Conservation (phyloP, 2,888 invertebrate species). For the Amiota communis region DNA sequence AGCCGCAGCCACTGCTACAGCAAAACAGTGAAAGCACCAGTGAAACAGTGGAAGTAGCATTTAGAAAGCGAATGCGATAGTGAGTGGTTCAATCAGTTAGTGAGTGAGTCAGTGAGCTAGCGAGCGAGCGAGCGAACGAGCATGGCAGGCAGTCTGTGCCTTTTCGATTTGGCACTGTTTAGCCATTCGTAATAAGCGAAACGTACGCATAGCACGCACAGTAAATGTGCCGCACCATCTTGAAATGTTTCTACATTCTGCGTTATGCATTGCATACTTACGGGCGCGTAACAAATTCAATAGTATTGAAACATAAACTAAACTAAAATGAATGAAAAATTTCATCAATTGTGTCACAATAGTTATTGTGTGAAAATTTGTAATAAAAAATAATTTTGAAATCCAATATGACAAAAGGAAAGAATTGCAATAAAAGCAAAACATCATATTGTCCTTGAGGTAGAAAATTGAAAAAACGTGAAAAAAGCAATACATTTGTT, state of each 20-base stretch:
- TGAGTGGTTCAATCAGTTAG: conserved; percentile 17
- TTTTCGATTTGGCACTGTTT: not conserved
- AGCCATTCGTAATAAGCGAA: conserved; percentile 15
- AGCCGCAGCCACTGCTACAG: conserved; percentile 22
- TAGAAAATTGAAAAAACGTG: conserved; percentile 1
- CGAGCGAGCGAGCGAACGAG: not conserved
- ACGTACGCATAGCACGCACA: conserved; percentile 19
- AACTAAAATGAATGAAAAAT: not conserved
- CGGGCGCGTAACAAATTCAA: not conserved
- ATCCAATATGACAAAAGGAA: not conserved
- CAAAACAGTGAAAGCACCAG: not conserved
- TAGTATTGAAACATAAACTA: not conserved
- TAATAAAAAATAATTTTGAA: not conserved
- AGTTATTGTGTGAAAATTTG: not conserved
- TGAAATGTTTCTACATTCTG: not conserved
- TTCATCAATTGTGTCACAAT: not conserved
- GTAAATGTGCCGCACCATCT: not conserved
- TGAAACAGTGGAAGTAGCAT: not conserved
- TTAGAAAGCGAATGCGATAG: conserved; percentile 4
- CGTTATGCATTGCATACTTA: conserved; percentile 5
- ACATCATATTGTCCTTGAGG: conserved; percentile 15
- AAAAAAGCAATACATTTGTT: not conserved
- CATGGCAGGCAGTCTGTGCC: not conserved
- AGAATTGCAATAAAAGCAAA: not conserved
- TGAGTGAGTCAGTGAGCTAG: conserved; percentile 9